A percentile compares a stretch with the other conserved stretches of the same genome.
Evolutionary conservation across 2,113 vertebrate species (phyloP).

Genomic region (Oreocharis arfaki): DNA sequence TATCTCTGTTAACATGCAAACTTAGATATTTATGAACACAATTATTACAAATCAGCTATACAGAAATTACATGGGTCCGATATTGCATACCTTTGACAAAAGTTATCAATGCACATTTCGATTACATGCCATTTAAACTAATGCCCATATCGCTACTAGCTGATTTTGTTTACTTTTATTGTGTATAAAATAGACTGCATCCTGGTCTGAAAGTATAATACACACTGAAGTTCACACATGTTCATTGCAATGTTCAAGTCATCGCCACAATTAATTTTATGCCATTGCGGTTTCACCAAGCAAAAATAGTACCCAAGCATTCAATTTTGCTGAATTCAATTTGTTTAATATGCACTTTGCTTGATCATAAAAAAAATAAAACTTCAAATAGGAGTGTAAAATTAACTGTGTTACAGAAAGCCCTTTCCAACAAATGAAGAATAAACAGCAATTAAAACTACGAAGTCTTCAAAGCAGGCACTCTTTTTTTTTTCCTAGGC

Average conservation of each 20-base stretch:
- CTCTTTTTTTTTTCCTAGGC: not conserved
- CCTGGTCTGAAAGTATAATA: slow-evolving; percentile 35
- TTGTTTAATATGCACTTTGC: not conserved
- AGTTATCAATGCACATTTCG: not conserved
- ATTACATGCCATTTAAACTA: not conserved
- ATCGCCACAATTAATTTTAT: not conserved
- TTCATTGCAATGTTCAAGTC: slow-evolving; percentile 7
- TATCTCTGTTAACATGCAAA: not conserved
- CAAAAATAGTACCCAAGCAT: slow-evolving; percentile 34
- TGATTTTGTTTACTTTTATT: slow-evolving; percentile 8
- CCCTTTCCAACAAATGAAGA: not conserved
- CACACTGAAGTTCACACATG: not conserved
- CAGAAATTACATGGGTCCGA: not conserved
- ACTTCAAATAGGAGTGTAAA: slow-evolving; percentile 1
- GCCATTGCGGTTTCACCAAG: not conserved
- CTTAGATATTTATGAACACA: not conserved
- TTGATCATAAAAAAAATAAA: slow-evolving; percentile 3
- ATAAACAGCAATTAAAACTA: not conserved
- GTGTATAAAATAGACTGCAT: not conserved
- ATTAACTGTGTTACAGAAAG: not conserved
- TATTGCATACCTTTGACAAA: not conserved
- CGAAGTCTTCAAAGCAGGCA: not conserved
- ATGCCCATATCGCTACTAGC: not conserved
- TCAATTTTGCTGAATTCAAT: slow-evolving; percentile 30
- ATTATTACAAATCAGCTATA: not conserved